phyloP scores from a whole-genome alignment of 2,888 invertebrate genomes.

The Lymantria monacha region DNA sequence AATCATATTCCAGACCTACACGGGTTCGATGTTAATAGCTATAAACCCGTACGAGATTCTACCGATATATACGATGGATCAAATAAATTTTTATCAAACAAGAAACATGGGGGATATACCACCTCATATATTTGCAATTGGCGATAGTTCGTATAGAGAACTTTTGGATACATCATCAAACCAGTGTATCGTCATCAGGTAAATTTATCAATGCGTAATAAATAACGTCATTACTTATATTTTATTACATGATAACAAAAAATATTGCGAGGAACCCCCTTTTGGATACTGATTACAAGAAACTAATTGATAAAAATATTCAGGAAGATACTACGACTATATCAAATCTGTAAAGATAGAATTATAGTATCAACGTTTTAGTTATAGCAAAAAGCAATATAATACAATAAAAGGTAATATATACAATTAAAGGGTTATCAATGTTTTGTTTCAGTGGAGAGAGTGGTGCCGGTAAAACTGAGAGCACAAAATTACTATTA shows the following conservation, averaged over 20 bases:
- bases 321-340: too few relatives aligned
- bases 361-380: too few relatives aligned
- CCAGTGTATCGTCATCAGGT: constrained; percentile 98
- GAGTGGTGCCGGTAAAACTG: constrained; percentile 97
- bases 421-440: too few relatives aligned
- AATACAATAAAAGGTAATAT: too few relatives aligned
- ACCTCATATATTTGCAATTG: constrained; percentile 97
- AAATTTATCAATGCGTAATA: constrained; percentile 8
- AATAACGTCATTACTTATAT: not conserved
- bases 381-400: too few relatives aligned
- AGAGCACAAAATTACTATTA: constrained; percentile 95
- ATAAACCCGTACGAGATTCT: constrained; percentile 97
- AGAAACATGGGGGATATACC: constrained; percentile 92
- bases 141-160: constrained; percentile 93
- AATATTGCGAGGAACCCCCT: not conserved
- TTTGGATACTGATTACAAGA: not conserved
- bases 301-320: too few relatives aligned
- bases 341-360: too few relatives aligned
- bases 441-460: constrained; percentile 87
- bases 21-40: constrained; percentile 96
- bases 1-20: constrained; percentile 89
- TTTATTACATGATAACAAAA: not conserved
- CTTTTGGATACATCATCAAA: constrained; percentile 88
- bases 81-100: constrained; percentile 92
- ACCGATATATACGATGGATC: constrained; percentile 96